Evolutionary conservation across 2,113 vertebrate genomes (phyloP).

Genomic region (Seriola quinqueradiata): DNA sequence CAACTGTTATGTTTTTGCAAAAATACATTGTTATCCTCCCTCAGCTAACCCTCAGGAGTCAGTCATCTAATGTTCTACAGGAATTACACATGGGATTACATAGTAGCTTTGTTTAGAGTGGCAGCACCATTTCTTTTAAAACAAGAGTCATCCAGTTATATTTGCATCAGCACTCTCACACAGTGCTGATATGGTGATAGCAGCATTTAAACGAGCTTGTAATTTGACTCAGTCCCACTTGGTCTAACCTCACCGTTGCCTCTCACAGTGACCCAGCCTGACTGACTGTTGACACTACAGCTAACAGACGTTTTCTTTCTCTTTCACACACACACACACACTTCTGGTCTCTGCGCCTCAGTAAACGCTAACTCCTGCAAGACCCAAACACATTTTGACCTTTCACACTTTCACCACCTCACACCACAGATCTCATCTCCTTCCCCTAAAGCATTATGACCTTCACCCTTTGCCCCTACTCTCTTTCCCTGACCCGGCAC

Average conservation of each 20-base stretch:
- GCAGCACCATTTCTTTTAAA: constrained; percentile 29
- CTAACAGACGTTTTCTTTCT: constrained; percentile 22
- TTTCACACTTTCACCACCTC: constrained; percentile 70
- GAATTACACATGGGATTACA: constrained; percentile 31
- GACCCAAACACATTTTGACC: constrained; percentile 68
- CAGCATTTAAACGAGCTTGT: constrained; percentile 46
- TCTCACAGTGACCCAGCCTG: constrained; percentile 55
- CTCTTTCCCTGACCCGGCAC: constrained; percentile 50
- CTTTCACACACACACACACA: constrained; percentile 8
- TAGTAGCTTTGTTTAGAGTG: constrained; percentile 16
- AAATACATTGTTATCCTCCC: constrained; percentile 40
- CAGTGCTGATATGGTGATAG: constrained; percentile 49
- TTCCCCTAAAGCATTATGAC: constrained; percentile 75
- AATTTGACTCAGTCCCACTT: constrained; percentile 46
- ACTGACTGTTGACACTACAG: constrained; percentile 25
- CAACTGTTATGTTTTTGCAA: constrained; percentile 44
- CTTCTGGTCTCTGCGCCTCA: constrained; percentile 13
- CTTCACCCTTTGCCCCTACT: constrained; percentile 67
- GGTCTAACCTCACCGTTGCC: constrained; percentile 44
- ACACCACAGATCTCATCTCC: constrained; percentile 56
- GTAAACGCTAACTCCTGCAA: constrained; percentile 46
- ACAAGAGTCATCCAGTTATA: constrained; percentile 20
- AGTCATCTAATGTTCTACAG: constrained; percentile 41
- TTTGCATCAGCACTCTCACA: constrained; percentile 44
- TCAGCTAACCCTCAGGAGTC: constrained; percentile 49